A percentile compares a stretch with the other conserved stretches of the same genome.
Evolutionary conservation across 1,140 invertebrate genomes (phyloP).

Genomic region (Vollenhovia emeryi): DNA sequence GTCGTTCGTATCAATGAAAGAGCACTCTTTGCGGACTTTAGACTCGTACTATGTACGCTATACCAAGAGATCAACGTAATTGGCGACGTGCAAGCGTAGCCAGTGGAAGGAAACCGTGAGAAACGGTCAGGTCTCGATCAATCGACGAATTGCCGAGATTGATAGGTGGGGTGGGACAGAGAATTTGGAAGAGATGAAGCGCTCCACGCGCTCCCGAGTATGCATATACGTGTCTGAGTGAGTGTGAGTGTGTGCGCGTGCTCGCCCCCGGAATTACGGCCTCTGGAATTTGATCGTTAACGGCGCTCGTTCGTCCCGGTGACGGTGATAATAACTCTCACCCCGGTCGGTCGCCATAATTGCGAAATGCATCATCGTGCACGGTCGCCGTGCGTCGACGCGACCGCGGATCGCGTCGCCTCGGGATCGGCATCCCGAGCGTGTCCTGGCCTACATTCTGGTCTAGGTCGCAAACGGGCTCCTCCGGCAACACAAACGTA

Average conservation of each 20-base stretch:
- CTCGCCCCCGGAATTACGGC: constrained; percentile 28
- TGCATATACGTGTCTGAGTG: neutral
- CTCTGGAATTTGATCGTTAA: constrained; percentile 54
- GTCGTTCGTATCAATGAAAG: constrained; percentile 45
- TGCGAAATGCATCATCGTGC: constrained; percentile 50
- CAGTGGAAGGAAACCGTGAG: constrained; percentile 24
- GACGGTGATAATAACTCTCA: constrained; percentile 50
- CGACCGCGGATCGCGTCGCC: neutral
- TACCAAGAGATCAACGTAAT: constrained; percentile 22
- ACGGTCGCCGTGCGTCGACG: constrained; percentile 20
- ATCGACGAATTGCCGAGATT: constrained; percentile 27
- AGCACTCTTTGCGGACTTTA: constrained; percentile 16
- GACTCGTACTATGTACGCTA: neutral
- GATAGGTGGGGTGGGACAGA: constrained; percentile 15
- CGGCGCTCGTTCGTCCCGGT: constrained; percentile 41
- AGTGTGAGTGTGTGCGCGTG: constrained; percentile 24
- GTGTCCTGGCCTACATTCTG: constrained; percentile 11
- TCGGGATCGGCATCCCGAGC: neutral
- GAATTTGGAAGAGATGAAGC: constrained; percentile 22
- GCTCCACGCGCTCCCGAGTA: neutral
- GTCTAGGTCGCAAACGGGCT: neutral
- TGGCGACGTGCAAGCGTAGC: neutral
- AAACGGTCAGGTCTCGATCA: constrained; percentile 11
- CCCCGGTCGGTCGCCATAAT: constrained; percentile 41
- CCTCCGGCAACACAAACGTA: neutral